Evolutionary conservation across 2,888 invertebrate genomes (phyloP).

Genomic region (Lissocephala sabroskyi): DNA sequence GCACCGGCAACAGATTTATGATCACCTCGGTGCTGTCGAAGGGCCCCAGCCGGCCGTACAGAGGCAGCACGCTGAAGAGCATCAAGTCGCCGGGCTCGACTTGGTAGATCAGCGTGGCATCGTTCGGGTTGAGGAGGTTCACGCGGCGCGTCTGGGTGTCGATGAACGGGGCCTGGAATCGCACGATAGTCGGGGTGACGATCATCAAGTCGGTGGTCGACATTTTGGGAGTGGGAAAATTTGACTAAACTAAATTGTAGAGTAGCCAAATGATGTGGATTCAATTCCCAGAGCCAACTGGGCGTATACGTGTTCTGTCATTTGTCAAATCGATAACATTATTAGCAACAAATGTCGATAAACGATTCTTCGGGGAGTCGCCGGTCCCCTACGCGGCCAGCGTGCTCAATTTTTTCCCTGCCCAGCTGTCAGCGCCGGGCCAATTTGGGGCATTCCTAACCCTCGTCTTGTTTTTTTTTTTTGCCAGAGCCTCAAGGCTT

Average conservation of each 20-base stretch:
- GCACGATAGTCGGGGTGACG: constrained; percentile 13
- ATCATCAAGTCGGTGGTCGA: constrained; percentile 10
- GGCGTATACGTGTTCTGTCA: too few species aligned
- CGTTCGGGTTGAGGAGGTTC: constrained; percentile 23
- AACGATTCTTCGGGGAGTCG: constrained; percentile 23
- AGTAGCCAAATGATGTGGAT: too few species aligned
- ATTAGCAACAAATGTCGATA: constrained; percentile 56
- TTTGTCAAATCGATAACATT: constrained; percentile 57
- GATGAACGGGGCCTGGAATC: constrained; percentile 21
- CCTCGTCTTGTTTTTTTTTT: constrained; percentile 33
- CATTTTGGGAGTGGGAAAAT: constrained; percentile 12
- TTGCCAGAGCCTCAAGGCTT: not conserved
- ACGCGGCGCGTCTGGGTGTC: constrained; percentile 23
- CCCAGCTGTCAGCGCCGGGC: constrained; percentile 41
- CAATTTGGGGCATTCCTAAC: constrained; percentile 41
- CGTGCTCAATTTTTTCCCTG: constrained; percentile 39
- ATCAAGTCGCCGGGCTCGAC: not conserved
- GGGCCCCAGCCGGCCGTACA: constrained; percentile 8
- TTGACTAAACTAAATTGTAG: not conserved
- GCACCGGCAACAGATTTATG: constrained; percentile 16
- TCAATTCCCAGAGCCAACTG: too few species aligned
- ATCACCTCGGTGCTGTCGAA: constrained; percentile 29
- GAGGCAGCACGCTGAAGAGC: not conserved
- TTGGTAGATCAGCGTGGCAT: constrained; percentile 8
- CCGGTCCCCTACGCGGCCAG: constrained; percentile 17